phyloP scores from a whole-genome alignment of 2,797 vertebrate genomes.

The Trematomus bernacchii region DNA sequence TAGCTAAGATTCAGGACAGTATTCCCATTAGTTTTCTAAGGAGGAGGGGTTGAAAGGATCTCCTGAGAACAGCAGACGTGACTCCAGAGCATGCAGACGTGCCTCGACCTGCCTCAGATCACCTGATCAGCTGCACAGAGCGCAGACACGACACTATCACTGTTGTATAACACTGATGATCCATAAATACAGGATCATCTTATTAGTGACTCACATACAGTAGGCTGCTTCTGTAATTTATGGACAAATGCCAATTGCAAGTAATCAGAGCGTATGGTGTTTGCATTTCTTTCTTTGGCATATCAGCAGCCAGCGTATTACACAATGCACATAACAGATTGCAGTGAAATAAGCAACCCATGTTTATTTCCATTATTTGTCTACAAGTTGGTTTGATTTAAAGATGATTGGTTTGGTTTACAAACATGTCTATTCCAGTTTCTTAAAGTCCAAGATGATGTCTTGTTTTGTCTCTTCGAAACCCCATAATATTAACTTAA shows the following conservation, averaged over 20 bases:
- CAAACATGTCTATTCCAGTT: too few species aligned
- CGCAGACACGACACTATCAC: background rate
- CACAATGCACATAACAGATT: too few species aligned
- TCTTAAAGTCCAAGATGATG: too few species aligned
- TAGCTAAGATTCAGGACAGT: too few species aligned
- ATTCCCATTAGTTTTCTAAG: constrained; percentile 12
- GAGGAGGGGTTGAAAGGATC: constrained; percentile 19
- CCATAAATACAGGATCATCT: background rate
- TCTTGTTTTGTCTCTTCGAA: too few species aligned
- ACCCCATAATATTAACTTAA: too few species aligned
- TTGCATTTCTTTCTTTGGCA: background rate
- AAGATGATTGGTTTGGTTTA: too few species aligned
- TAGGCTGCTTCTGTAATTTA: background rate
- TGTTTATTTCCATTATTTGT: too few species aligned
- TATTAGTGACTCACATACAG: background rate
- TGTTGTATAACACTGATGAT: background rate
- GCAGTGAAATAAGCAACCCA: too few species aligned
- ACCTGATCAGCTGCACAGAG: constrained; percentile 37
- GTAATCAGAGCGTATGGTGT: background rate
- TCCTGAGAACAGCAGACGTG: constrained; percentile 10
- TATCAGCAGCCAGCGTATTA: background rate
- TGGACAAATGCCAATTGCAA: background rate
- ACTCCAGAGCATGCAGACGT: constrained; percentile 54
- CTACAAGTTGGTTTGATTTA: too few species aligned
- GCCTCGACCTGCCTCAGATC: constrained; percentile 45